phyloP scores from a whole-genome alignment of 2,113 vertebrate genomes.

The Albula glossodonta region DNA sequence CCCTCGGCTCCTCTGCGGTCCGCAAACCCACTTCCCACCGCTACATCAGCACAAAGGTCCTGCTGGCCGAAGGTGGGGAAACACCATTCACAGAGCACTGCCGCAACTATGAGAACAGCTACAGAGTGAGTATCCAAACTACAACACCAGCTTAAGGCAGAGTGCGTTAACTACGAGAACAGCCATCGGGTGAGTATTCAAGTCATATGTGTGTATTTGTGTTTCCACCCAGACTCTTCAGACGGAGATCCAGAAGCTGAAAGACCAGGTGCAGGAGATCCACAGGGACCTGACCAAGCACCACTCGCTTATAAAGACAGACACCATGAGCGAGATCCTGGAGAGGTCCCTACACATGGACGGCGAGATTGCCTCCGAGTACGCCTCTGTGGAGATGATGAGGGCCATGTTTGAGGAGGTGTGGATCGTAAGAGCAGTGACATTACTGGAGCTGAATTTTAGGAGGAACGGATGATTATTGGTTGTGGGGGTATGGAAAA shows the following conservation, averaged over 20 bases:
- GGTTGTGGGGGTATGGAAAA: constrained; percentile 81
- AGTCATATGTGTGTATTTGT: not conserved
- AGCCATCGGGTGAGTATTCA: constrained; percentile 62
- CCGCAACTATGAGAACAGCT: constrained; percentile 81
- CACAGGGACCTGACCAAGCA: constrained; percentile 93
- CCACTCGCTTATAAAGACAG: constrained; percentile 87
- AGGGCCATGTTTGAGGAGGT: constrained; percentile 87
- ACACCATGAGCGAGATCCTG: constrained; percentile 83
- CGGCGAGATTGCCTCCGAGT: constrained; percentile 75
- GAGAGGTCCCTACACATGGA: constrained; percentile 83
- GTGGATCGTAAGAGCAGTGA: not conserved
- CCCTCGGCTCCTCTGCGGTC: constrained; percentile 63
- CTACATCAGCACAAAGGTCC: constrained; percentile 88
- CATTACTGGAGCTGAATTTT: no score
- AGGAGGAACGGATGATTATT: constrained; percentile 28
- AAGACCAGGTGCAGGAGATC: constrained; percentile 91
- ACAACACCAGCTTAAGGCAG: not conserved
- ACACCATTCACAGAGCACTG: constrained; percentile 86
- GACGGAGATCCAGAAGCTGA: constrained; percentile 81
- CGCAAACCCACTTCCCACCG: constrained; percentile 79
- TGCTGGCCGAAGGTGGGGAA: constrained; percentile 81
- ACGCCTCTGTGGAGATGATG: constrained; percentile 78
- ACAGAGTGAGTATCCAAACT: constrained; percentile 69
- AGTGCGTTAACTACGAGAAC: constrained; percentile 55
- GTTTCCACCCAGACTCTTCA: constrained; percentile 74